Base-by-base conservation (phyloP, 2,113 vertebrate genomes). In the Aptenodytes patagonicus region DNA sequence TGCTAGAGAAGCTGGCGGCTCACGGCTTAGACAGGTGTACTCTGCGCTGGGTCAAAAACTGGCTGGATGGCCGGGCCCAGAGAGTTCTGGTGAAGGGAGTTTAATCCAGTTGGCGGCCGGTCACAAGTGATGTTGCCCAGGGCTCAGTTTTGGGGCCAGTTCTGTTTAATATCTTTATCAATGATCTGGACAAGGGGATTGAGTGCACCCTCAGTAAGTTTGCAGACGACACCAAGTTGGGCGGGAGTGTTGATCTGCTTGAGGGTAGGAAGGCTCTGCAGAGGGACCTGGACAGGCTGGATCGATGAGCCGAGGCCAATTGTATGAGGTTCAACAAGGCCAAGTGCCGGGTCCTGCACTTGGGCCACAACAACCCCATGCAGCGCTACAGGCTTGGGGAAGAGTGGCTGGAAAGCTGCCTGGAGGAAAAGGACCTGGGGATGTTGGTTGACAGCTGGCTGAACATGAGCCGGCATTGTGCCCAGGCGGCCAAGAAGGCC, bases 381-480 rank as follows among this genome's bases (percentile, higher is more conserved):
- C 75, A 31, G 17, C 1, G 3, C 12, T 79, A 31, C 11, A 46
- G 42, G 17, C 17, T 49, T 49, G 21, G 10, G 10, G 22, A 60
- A 10, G 14, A 38, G 55, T 42, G 36, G 11, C 36, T 61, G 32
- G 46, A 54, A 36, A 36, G 47, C 15, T 29, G 46, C 11, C 15
- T 3, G 4, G 5, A 1, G 1, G 66, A 70, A 69, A 81, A 68
- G 19, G 15, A 81, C 52, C 20, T 38, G 28, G 4, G 17, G 6
- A 1, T 38, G 2, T 8, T 57, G 6, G 14, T 44, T 2, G 1
- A 25, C 28, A 70, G 6, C 17, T 1, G 0, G 5, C 29, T 70
- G 66, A 28, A 70, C 3, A 17, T 21, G 17, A 40, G 7, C 42
- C 10, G 1, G 13, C 54, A 60, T 13, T 58, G 28, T 70, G n/a